Evolutionary conservation across 2,888 invertebrate genomes (phyloP), one percentile per base, ranked within the genome.

Genomic region (Eucera pruinosa): DNA sequence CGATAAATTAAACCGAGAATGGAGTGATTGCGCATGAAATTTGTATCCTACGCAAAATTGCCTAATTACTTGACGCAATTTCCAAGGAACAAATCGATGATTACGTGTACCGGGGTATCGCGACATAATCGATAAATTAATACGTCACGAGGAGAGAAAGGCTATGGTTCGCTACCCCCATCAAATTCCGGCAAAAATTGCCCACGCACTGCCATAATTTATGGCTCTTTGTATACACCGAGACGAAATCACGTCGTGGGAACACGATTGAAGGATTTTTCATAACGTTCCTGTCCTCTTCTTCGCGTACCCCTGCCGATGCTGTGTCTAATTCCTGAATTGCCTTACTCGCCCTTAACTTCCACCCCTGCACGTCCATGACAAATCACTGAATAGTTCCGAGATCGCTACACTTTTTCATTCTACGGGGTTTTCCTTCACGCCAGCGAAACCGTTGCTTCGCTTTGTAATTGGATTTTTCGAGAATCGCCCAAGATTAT

Each of bases 291-390:
- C 18, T 54, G 43, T 27, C 69, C 57, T 25, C 57, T 71, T 58
- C 55, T 65, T 47, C 18, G 43, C 33, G 64, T 67, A 50, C 60
- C 84, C 80, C 65, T 52, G 66, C 25, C 20, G 47, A 70, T 68
- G 71, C 76, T 83, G 86, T 86, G 82, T 84, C 86, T 72, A 87
- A 87, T 87, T 78, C 62, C 81, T 84, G 84, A 84, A 86, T 87
- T 73, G 81, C 78, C 73, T 57, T 78, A 64, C 77, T 79, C 79
- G 69, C 72, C 85, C 79, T 68, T 76, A 54, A 65, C 55, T 52
- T 58, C 70, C 70, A 77, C 65, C 84, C 73, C 70, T 64, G 50
- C 76, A 54, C 33, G 54, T 48, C 82, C 84, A 69, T 84, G 82
- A 84, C 84, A 52, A 84, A 84, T 84, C 80, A 60, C 6, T 72